Conservation (phyloP, 2,113 vertebrate genomes). For the Origma solitaria region DNA sequence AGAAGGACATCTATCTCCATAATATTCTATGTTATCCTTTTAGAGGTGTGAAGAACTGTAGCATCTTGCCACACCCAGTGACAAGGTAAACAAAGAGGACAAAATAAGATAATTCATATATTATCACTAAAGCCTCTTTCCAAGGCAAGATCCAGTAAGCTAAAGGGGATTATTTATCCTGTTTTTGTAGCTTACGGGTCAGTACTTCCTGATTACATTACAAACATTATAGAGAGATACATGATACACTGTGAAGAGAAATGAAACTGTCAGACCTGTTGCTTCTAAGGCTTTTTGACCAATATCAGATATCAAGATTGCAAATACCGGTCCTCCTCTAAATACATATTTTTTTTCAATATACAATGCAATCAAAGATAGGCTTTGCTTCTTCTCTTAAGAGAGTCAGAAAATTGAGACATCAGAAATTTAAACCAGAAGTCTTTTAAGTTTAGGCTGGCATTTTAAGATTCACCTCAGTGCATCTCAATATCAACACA, state of each 20-base stretch:
- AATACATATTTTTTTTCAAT: neutral
- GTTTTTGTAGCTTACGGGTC: constrained; percentile 37
- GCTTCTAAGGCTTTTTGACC: constrained; percentile 8
- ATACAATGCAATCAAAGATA: neutral
- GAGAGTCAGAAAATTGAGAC: neutral
- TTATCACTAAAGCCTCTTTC: neutral
- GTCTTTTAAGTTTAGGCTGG: neutral
- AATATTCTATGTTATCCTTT: neutral
- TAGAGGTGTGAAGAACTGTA: neutral
- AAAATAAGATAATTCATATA: neutral
- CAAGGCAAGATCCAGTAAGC: neutral
- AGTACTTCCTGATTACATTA: constrained; percentile 31
- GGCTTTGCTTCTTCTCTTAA: neutral
- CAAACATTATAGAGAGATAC: constrained; percentile 16
- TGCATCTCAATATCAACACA: neutral
- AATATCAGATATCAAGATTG: neutral
- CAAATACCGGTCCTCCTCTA: neutral
- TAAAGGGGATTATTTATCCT: constrained; percentile 38
- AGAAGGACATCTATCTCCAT: neutral
- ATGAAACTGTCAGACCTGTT: neutral
- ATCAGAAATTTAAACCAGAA: neutral
- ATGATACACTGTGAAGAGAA: neutral
- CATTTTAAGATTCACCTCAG: neutral
- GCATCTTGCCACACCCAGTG: neutral
- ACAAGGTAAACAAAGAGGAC: constrained; percentile 30